phyloP scores from a whole-genome alignment of 1,140 invertebrate genomes.

The Megathymus violae region DNA sequence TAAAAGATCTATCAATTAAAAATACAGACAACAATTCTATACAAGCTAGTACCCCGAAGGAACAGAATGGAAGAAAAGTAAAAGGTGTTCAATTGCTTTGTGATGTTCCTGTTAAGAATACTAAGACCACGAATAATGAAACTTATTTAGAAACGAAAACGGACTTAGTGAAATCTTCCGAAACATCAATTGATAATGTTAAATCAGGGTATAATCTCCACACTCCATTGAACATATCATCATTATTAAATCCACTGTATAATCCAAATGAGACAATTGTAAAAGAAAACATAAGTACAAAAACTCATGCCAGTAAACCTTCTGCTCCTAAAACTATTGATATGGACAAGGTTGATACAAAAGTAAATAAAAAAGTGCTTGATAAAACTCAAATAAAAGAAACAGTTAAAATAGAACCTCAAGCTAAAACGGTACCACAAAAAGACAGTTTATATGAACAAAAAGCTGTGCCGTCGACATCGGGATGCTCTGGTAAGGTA shows the following conservation, averaged over 20 bases:
- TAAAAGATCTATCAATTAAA: no score
- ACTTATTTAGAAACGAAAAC: no score
- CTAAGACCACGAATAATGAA: no score
- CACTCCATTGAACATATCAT: conserved; percentile 68
- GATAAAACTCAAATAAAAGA: neutral
- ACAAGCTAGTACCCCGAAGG: no score
- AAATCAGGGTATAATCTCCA: conserved; percentile 40
- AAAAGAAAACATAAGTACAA: conserved; percentile 7
- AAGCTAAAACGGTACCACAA: conserved; percentile 5
- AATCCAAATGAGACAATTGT: conserved; percentile 41
- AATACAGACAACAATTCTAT: no score
- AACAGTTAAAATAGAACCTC: neutral
- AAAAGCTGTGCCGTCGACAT: conserved; percentile 4
- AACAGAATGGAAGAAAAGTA: no score
- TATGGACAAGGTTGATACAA: neutral
- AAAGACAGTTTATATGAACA: conserved; percentile 6
- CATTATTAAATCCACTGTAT: conserved; percentile 67
- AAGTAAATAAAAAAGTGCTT: conserved; percentile 10
- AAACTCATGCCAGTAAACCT: neutral
- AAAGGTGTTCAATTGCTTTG: no score
- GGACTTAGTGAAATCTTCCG: no score
- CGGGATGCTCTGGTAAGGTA: conserved; percentile 2
- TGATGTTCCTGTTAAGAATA: no score
- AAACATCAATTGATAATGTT: neutral
- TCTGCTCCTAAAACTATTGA: conserved; percentile 3